A percentile compares a stretch with the other conserved stretches of the same genome.
phyloP scores from a whole-genome alignment of 1,140 invertebrate species.

The Phocides pigmalion region DNA sequence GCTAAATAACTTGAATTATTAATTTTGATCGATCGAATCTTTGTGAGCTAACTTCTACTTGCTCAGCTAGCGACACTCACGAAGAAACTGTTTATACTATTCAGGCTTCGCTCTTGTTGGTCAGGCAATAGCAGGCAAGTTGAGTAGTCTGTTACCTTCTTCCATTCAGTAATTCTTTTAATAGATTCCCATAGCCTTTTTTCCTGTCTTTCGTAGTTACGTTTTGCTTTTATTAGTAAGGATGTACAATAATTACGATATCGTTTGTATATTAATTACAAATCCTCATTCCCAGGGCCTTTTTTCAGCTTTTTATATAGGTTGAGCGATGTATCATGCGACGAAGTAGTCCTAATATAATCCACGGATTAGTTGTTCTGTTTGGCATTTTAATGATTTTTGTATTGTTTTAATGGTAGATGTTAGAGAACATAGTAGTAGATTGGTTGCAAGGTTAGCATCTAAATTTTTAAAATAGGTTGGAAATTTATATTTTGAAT shows the following conservation, averaged over 20 bases:
- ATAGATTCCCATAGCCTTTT: conserved; percentile 37
- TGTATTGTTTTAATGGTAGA: conserved; percentile 2
- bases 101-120: background rate
- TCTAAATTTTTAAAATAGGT: background rate
- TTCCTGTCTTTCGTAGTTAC: conserved; percentile 8
- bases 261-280: conserved; percentile 26
- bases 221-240: conserved; percentile 29
- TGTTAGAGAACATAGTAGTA: background rate
- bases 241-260: conserved; percentile 34
- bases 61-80: too few species aligned
- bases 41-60: too few species aligned
- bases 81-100: background rate
- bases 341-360: conserved; percentile 32
- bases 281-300: conserved; percentile 20
- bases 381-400: conserved; percentile 1
- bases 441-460: background rate
- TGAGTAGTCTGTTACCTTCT: background rate
- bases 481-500: conserved; percentile 11
- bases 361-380: conserved; percentile 34
- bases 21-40: too few species aligned
- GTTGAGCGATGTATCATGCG: conserved; percentile 34
- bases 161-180: conserved; percentile 13
- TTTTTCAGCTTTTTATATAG: conserved; percentile 37
- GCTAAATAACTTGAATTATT: background rate
- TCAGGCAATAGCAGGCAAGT: background rate